Conservation (phyloP, 1,140 invertebrate species). For the Ceratina australensis region DNA sequence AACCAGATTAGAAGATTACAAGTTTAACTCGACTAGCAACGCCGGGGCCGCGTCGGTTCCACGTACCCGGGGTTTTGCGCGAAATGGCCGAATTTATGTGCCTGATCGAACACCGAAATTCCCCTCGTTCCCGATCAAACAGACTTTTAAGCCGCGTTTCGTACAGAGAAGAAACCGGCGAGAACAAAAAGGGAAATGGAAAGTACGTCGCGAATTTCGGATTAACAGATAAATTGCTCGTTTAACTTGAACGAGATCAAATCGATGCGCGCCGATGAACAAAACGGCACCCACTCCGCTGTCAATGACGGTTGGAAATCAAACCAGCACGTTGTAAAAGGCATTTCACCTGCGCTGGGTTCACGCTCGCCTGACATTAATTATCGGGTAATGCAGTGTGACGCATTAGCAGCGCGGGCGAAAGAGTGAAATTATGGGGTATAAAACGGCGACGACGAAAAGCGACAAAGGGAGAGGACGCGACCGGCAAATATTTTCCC, state of each 20-base stretch:
- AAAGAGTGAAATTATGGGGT: constrained; percentile 28
- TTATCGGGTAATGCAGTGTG: constrained; percentile 36
- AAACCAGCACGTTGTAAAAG: background rate
- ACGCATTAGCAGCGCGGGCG: constrained; percentile 38
- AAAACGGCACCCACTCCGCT: background rate
- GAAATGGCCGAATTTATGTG: background rate
- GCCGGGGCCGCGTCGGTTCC: background rate
- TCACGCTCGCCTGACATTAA: constrained; percentile 23
- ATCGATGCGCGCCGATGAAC: background rate
- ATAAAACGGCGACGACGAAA: constrained; percentile 27
- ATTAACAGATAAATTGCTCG: background rate
- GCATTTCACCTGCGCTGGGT: constrained; percentile 10
- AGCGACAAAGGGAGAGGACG: constrained; percentile 10
- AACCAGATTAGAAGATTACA: constrained; percentile 47
- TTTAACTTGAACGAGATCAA: too few species aligned
- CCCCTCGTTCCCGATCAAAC: background rate
- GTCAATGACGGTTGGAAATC: too few species aligned
- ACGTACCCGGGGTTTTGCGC: background rate
- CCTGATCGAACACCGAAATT: background rate
- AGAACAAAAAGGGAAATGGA: background rate
- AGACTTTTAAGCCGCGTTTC: background rate
- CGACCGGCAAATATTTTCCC: constrained; percentile 40
- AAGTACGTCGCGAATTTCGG: background rate
- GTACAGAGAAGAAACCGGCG: background rate
- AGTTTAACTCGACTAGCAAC: constrained; percentile 4